Evolutionary conservation across 2,888 invertebrate genomes (phyloP), one percentile per base, ranked within the genome.

Genomic region (Halocaridina rubra): DNA sequence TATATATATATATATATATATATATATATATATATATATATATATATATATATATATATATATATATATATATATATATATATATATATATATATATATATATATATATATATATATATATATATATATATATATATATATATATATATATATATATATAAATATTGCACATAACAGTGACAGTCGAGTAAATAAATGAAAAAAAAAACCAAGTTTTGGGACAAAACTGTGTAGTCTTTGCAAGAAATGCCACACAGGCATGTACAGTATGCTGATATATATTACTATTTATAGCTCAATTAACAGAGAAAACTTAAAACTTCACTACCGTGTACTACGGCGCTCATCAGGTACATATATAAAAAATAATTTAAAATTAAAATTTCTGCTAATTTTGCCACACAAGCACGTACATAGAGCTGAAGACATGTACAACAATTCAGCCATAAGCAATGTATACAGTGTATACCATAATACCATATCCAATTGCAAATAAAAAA

Each of bases 1-100:
- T 59, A 59, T 59, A 59, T 59, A 59, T 59, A 59, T 59, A 59
- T 59, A 59, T 59, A 59, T 59, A 59, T 59, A 59, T 59, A 59
- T 59, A 59, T 59, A 59, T 59, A 59, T 59, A 59, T 59, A 59
- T 59, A 59, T 59, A 59, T 59, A 59, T 59, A 59, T 59, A 59
- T 59, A 59, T 59, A 59, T 59, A 59, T 59, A 59, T 59, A 59
- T 59, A 59, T 59, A 69, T 69, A 69, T 69, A 69, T 69, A 69
- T 69, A 69, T 69, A 69, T 69, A 69, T 69, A 69, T 69, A 22
- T 0, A 69, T 69, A 22, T 7, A 19, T 7, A 22, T 22, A 22
- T 69, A 2, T 69, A 8, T 30, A 13, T 71, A 19, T 16, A 71
- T 30, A 10, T 32, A 32, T 71, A 27, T 30, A 32, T 16, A 32